A percentile compares a stretch with the other conserved stretches of the same genome.
Evolutionary conservation across 2,113 vertebrate genomes (phyloP).

Genomic region (Empidonax traillii): DNA sequence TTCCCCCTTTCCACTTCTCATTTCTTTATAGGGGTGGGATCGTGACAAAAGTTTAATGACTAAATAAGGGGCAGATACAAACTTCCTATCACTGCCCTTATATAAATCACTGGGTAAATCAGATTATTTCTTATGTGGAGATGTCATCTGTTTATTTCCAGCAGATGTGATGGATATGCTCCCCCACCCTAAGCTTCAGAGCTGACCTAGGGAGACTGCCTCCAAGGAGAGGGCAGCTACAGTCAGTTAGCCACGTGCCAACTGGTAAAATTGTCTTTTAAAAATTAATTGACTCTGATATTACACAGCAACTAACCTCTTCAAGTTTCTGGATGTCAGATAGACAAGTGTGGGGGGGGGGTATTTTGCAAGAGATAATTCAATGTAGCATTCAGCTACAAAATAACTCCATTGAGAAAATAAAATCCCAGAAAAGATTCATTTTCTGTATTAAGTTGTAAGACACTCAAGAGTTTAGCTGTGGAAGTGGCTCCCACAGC

Average conservation of each 20-base stretch:
- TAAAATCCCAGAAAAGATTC: neutral
- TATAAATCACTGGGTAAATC: neutral
- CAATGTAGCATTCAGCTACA: neutral
- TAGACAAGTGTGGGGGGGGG: neutral
- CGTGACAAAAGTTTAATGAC: neutral
- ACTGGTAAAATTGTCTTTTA: neutral
- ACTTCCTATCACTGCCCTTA: neutral
- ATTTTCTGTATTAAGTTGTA: neutral
- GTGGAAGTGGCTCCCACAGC: neutral
- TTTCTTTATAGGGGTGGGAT: neutral
- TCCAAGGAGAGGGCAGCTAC: neutral
- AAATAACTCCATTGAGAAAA: neutral
- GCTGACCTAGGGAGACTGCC: neutral
- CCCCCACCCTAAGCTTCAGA: neutral
- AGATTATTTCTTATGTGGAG: neutral
- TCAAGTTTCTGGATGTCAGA: neutral
- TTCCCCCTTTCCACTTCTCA: neutral
- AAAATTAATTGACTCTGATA: slow-evolving; percentile 10
- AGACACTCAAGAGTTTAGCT: neutral
- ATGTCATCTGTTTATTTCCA: neutral
- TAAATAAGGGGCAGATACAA: neutral
- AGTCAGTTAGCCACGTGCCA: neutral
- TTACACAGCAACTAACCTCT: neutral
- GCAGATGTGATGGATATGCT: neutral
- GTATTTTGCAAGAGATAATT: neutral